Evolutionary conservation across 2,888 invertebrate species (phyloP), one percentile per base, ranked within the genome.

Genomic region (Steinernema scapterisci): DNA sequence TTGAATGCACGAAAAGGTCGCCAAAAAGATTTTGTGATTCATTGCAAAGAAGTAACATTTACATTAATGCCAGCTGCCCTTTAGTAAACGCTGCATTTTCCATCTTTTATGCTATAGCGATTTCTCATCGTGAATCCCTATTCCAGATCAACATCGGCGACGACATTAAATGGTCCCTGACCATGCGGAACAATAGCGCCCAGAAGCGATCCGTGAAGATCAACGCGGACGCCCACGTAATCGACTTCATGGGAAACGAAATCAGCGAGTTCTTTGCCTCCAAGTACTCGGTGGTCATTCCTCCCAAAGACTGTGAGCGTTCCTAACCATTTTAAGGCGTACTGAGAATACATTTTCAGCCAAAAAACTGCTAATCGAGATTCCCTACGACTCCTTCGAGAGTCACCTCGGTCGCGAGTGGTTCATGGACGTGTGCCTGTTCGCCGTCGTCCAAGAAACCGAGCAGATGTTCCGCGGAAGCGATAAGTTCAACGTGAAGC

Each of bases 401-500:
- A n/a, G 11, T 13, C 63, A 63, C 27, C 63, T 63, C 16, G 63
- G 63, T 16, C 27, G 31, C 16, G 63, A 63, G 63, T 63, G 63
- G 63, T 63, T 27, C 63, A 38, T 38, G 63, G 16, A 31, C 31
- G 63, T 63, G 16, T 38, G 31, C 52, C 31, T 31, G 70, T 44
- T 56, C 23, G 76, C 56, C 19, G 46, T 21, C 3, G 74, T 76
- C 21, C 46, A 25, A 11, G 76, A 76, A 51, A 76, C 76, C 0
- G 21, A 21, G 23, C 76, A 76, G 52, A 46, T 75, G 11, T 54
- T 75, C 54, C 70, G 46, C 48, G 27, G 63, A 5, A 54, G 38
- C 19, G 76, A 75, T 46, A 74, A 75, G 31, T 76, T 76, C 71
- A 76, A 76, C 51, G 21, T 76, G 3, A 46, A 44, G 21, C 51